phyloP scores from a whole-genome alignment of 2,113 vertebrate species.

The Epinephelus lanceolatus region DNA sequence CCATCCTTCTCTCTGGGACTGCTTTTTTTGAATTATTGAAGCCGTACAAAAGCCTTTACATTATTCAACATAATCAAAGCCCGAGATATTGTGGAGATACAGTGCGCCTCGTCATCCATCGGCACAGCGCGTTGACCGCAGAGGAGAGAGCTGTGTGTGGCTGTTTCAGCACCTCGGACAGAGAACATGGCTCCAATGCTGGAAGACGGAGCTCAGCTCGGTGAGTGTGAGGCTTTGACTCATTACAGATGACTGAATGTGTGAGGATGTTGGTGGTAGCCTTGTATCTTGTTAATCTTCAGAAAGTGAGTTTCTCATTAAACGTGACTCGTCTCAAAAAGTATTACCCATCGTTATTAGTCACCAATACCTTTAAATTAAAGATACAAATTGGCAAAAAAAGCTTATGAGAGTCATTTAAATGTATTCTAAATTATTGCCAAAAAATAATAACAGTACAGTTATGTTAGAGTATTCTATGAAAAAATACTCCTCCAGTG shows the following conservation, averaged over 20 bases:
- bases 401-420: not conserved
- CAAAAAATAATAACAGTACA: not conserved
- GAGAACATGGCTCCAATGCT: conserved; percentile 91
- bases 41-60: not conserved
- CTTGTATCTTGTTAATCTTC: not conserved
- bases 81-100: not conserved
- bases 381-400: not conserved
- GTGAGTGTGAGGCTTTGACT: conserved; percentile 82
- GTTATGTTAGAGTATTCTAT: not conserved
- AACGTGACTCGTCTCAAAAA: conserved; percentile 4
- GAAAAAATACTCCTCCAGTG: not conserved
- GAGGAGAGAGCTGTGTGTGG: conserved; percentile 23
- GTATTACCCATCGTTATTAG: not conserved
- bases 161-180: conserved; percentile 88
- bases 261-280: not conserved
- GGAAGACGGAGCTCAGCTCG: conserved; percentile 87
- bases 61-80: conserved; percentile 45
- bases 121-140: not conserved
- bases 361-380: not conserved
- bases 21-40: conserved; percentile 53
- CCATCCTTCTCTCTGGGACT: conserved; percentile 32
- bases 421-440: not conserved
- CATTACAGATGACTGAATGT: not conserved
- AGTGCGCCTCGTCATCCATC: not conserved
- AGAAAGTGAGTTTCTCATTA: not conserved